Evolutionary conservation across 64 coral and sea anemone species (phyloP), one percentile per base, ranked within the genome.

Genomic region (Montipora foliosa): DNA sequence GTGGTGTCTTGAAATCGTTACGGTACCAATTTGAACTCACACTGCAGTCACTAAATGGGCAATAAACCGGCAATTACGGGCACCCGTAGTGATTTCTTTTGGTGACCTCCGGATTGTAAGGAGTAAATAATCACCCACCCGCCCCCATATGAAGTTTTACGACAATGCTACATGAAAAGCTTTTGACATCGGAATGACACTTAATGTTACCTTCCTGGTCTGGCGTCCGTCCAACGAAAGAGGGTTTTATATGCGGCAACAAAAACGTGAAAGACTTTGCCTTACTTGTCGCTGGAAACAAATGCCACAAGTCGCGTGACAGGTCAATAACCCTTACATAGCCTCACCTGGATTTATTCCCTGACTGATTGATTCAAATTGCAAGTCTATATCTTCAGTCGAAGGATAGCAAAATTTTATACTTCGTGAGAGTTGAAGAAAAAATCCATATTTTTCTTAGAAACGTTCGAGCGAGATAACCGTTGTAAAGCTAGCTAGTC

Each of bases 301-400:
- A 64, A 64, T 14, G 14, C 60, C 20, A 71, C 21, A n/a, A 1
- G 14, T 5, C 19, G 19, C 21, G 19, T 78, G 12, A 76, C 74
- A 12, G 74, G 74, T 76, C 16, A 67, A 37, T 37, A 37, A 37
- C 29, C 29, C 29, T 37, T 44, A 25, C 25, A 25, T 25, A 17
- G 29, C 21, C 82, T 70, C 66, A 86, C 64, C 82, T 86, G 16
- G 49, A 86, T 47, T 71, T 86, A 6, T 49, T 21, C 61, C 15
- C 29, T 15, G 12, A 9, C n/a, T 57, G 17, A 11, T 11, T 44
- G 17, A 3, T 47, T 68, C 58, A 46, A 64, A 2, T 20, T 67
- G 8, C 64, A 86, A 21, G 8, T 71, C 45, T 66, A 69, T 7
- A 86, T 71, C 82, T 19, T 50, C 17, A 84, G 37, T 8, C 62